Percentiles rank a stretch among this genome's conserved stretches.
Conservation (phyloP, 2,797 vertebrate species). For the Onychomys torridus region DNA sequence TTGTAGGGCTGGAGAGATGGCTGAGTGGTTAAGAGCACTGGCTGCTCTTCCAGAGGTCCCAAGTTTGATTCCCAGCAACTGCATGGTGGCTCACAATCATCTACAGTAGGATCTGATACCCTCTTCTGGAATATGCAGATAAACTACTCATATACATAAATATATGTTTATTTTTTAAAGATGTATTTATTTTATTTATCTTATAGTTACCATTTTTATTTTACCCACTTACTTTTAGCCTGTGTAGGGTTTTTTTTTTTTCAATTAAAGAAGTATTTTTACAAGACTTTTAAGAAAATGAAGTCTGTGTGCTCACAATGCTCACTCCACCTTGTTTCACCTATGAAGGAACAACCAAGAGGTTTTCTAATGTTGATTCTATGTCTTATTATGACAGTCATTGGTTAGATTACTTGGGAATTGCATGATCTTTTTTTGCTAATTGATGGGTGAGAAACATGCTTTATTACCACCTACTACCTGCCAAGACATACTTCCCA, state of each 20-base stretch:
- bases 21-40: not conserved
- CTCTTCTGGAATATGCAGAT: not conserved
- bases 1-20: not conserved
- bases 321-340: not conserved
- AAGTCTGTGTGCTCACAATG: not conserved
- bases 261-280: not conserved
- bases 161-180: not conserved
- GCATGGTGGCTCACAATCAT: not conserved
- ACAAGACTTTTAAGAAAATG: constrained; percentile 10
- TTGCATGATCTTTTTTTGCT: not conserved
- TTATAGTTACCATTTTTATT: not conserved
- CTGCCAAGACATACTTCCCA: not conserved
- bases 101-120: not conserved
- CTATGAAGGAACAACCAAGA: not conserved
- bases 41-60: not conserved
- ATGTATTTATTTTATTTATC: too few species aligned
- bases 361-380: not conserved
- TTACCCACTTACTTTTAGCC: constrained; percentile 9
- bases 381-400: not conserved
- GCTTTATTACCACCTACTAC: not conserved
- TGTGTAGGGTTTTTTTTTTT: not conserved
- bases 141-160: not conserved
- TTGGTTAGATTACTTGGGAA: not conserved
- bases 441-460: not conserved
- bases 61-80: not conserved